These are phyloP conservation scores for Beris morrisii DNA, from an alignment of 2,888 invertebrate genomes.

Conservation along the genomic window DNA sequence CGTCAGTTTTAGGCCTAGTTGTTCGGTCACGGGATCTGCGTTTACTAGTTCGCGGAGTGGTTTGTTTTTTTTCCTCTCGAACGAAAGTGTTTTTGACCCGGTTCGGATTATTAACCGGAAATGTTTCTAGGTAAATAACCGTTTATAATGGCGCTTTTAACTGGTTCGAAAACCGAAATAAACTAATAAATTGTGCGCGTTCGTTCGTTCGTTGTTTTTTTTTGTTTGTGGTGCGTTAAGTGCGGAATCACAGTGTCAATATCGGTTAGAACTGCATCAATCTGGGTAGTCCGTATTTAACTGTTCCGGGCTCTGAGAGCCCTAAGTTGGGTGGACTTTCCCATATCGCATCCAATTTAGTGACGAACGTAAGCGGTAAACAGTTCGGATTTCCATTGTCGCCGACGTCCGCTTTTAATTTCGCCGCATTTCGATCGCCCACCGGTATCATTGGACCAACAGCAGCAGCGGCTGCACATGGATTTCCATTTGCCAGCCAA, in stretches of 20 bases:
- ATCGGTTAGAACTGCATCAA: slow-evolving; percentile 43
- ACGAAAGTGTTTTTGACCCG: too few species aligned
- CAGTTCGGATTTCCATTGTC: slow-evolving; percentile 47
- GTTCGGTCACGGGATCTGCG: slow-evolving; percentile 34
- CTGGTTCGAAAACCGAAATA: too few species aligned
- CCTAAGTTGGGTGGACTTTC: slow-evolving; percentile 42
- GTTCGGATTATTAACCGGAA: too few species aligned
- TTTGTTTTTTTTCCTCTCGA: too few species aligned
- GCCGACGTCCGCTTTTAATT: slow-evolving; percentile 52
- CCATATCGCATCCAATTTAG: slow-evolving; percentile 33
- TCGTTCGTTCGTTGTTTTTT: too few species aligned
- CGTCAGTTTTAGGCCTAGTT: slow-evolving; percentile 38
- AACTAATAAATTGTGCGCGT: too few species aligned
- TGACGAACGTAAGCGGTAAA: slow-evolving; percentile 31
- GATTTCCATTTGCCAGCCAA: slow-evolving; percentile 43
- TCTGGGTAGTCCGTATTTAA: slow-evolving; percentile 57
- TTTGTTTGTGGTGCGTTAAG: too few species aligned
- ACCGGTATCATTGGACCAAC: slow-evolving; percentile 32
- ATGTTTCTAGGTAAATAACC: too few species aligned
- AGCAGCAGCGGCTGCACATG: slow-evolving; percentile 42
- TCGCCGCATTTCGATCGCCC: slow-evolving; percentile 49
- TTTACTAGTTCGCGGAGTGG: slow-evolving; percentile 3
- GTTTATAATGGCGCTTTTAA: too few species aligned
- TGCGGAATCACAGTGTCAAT: not conserved
- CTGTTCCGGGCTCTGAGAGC: slow-evolving; percentile 54